Evolutionary conservation across 2,797 vertebrate genomes (phyloP).

Genomic region (Stomatorhinus walkeri): DNA sequence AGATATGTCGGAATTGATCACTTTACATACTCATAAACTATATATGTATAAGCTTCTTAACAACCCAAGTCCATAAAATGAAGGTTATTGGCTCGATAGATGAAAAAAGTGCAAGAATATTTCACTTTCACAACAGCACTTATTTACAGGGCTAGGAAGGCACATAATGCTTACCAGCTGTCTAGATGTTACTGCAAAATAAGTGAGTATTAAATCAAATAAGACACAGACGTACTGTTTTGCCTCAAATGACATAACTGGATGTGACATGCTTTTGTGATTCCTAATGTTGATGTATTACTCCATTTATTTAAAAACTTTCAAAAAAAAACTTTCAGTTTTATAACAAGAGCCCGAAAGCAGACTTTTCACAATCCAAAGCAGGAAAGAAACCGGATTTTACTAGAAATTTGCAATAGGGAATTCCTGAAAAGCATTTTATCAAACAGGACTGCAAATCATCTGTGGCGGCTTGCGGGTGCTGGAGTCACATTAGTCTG

Average conservation of each 20-base stretch:
- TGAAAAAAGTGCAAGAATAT: neutral
- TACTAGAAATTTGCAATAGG: neutral
- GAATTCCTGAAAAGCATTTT: neutral
- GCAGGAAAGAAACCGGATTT: neutral
- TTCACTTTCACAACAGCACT: neutral
- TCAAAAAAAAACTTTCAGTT: neutral
- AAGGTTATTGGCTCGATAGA: neutral
- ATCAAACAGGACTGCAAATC: neutral
- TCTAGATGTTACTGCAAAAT: neutral
- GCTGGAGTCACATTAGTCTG: neutral
- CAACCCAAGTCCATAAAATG: neutral
- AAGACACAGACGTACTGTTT: neutral
- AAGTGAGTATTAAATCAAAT: neutral
- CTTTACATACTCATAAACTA: neutral
- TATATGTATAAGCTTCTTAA: neutral
- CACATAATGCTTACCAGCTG: neutral
- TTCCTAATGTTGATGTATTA: conserved; percentile 7
- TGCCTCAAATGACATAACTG: neutral
- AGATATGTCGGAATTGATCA: neutral
- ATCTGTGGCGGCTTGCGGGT: neutral
- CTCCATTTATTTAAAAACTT: neutral
- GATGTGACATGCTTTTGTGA: conserved; percentile 2
- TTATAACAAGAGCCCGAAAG: neutral
- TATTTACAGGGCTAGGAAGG: neutral
- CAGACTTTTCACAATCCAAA: neutral